Base-by-base conservation (phyloP, 2,797 vertebrate genomes). In the Muscicapa striata region DNA sequence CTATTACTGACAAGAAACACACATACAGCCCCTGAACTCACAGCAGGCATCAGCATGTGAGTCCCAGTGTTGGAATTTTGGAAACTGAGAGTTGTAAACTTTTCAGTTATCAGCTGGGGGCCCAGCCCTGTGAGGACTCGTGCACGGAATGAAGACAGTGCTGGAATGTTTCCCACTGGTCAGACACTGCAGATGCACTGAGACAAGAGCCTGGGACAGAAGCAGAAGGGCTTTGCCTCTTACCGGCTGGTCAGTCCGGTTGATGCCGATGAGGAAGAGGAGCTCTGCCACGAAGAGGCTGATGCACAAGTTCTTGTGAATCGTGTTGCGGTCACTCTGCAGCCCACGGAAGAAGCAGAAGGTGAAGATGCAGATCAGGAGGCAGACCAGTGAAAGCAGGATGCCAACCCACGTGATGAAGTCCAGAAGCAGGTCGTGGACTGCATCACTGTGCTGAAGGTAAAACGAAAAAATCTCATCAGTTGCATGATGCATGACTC, bases 341-440 rank as follows among this genome's bases (percentile, higher is more conserved):
- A 99, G 99, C 41, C 99, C 99, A 0, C 99, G 99, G 98, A 99
- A 99, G 98, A 99, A 99, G 98, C 99, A 99, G 98, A 99, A 99
- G 87, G 99, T 99, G 98, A 99, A 99, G 98, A 99, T 99, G 98
- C 99, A 99, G 97, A 99, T 99, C 97, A 99, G 98, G 93, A 99
- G 98, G 97, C 99, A 99, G 92, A 99, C 99, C 87, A 99, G 98
- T 4, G 99, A 99, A 27, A 99, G 98, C 72, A 99, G 98, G 97
- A 99, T 99, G 93, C 99, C 99, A 68, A 99, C 99, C 99, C 99
- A 99, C 0, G 99, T 99, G 77, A 99, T 99, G 89, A 99, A 99
- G 86, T 99, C 99, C 95, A 99, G 97, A 49, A 99, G 98, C 63
- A 99, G 98, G 96, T 99, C 98, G 23, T 99, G 99, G 66, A 99